Evolutionary conservation across 2,113 vertebrate genomes (phyloP), one percentile per base, ranked within the genome.

Genomic region (Poeciliopsis turrubarensis): DNA sequence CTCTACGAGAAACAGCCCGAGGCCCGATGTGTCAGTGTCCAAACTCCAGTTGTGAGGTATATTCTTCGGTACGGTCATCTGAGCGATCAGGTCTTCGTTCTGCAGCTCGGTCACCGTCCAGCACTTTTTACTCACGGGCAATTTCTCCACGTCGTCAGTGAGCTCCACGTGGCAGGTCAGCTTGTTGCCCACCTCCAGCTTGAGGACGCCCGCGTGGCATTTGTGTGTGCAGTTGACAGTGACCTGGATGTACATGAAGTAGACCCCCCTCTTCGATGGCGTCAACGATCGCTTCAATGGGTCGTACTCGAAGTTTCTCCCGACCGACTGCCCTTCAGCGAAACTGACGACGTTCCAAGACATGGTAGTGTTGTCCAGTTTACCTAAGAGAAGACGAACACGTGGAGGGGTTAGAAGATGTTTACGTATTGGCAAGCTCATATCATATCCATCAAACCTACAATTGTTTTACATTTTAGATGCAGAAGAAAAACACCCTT

Each of bases 241-340:
- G 10, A 95, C 87, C 0, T 90, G 13, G 0, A 91, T 5, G 37
- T 92, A 94, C 2, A 94, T 65, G 62, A 95, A 94, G 86, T 94
- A 95, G 14, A 0, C 17, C 31, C 93, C 94, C 0, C 0, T 27
- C 2, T 8, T 11, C 0, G 0, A 0, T 4, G 87, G 68, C 10
- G 0, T 3, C 70, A 95, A 83, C 0, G 15, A 54, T 0, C 31
- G 12, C 2, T 54, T 73, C 0, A 0, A 0, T 0, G 0, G 0
- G 17, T 91, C 0, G 1, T 82, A 94, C 0, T 0, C 0, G 70
- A 77, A 94, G 37, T 74, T 69, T 15, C 26, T 82, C 65, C 93
- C 93, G 0, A 92, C 2, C 6, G 91, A 9, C 0, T 0, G 1
- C 1, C 22, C 0, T 0, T 0, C 0, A 1, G 22, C 37, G 0